Conservation (phyloP, 2,113 vertebrate genomes). For the Synodontis membranacea region DNA sequence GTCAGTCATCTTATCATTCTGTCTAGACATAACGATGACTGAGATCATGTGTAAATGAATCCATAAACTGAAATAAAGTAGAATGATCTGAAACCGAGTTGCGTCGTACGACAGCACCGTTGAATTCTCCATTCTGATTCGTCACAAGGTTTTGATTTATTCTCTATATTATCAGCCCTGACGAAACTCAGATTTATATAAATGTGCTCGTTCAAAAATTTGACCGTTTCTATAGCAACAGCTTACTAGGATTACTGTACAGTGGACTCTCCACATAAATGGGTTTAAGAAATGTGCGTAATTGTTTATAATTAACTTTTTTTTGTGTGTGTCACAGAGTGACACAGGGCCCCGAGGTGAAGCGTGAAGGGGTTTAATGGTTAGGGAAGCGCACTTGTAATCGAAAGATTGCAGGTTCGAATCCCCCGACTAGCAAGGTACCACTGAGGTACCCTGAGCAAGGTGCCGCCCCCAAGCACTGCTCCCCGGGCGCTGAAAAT, state of each 20-base stretch:
- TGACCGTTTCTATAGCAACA: neutral
- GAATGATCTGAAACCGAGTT: neutral
- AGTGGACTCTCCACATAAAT: neutral
- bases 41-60: neutral
- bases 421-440: too few species aligned
- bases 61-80: neutral
- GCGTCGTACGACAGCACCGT: neutral
- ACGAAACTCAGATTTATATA: neutral
- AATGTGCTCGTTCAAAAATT: neutral
- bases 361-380: too few species aligned
- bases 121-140: neutral
- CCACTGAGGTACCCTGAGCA: too few species aligned
- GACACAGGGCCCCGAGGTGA: too few species aligned
- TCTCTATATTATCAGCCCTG: neutral
- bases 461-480: too few species aligned
- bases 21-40: neutral
- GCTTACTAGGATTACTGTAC: neutral
- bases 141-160: neutral
- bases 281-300: neutral
- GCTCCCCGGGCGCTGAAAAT: too few species aligned
- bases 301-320: neutral
- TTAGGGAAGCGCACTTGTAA: too few species aligned
- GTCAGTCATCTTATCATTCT: neutral
- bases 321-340: too few species aligned
- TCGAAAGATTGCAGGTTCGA: too few species aligned